These are phyloP conservation scores for Parotocinclus haroldoi DNA, from an alignment of 2,797 vertebrate species.

Conservation along the genomic window DNA sequence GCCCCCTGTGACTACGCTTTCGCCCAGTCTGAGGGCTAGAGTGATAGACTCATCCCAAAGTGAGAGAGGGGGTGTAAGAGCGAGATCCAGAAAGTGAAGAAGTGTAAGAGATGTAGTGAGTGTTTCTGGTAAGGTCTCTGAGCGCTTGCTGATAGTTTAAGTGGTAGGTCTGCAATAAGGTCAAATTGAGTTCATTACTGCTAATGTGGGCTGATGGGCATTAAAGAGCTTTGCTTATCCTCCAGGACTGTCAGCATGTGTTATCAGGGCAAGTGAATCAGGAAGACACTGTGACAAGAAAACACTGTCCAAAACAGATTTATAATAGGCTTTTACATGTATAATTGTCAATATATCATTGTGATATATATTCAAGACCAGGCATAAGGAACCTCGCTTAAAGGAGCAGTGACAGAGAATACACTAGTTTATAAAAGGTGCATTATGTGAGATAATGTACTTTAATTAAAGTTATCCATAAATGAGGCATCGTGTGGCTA, in stretches of 20 bases:
- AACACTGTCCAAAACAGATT: too few relatives aligned
- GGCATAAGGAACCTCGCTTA: too few relatives aligned
- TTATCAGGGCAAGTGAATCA: conserved; percentile 8
- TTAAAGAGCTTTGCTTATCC: conserved; percentile 18
- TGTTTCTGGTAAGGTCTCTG: conserved; percentile 11
- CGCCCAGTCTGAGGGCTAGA: conserved; percentile 18
- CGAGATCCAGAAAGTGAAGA: neutral
- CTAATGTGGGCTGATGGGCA: conserved; percentile 16
- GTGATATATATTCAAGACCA: too few relatives aligned
- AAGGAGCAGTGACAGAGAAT: too few relatives aligned
- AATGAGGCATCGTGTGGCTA: too few relatives aligned
- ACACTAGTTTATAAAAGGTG: too few relatives aligned
- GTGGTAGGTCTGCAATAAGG: conserved; percentile 19
- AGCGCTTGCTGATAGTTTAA: conserved; percentile 20
- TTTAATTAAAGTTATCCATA: too few relatives aligned
- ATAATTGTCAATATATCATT: too few relatives aligned
- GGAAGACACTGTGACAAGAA: conserved; percentile 1
- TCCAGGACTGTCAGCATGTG: conserved; percentile 6
- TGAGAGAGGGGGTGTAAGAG: conserved; percentile 19
- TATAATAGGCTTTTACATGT: too few relatives aligned
- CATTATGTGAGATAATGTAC: too few relatives aligned
- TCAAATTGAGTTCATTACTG: conserved; percentile 29
- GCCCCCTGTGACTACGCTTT: conserved; percentile 22
- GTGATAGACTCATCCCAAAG: conserved; percentile 29
- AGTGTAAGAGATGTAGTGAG: conserved; percentile 13